Conservation (phyloP, 1,140 invertebrate species). For the Choristoneura fumiferana region DNA sequence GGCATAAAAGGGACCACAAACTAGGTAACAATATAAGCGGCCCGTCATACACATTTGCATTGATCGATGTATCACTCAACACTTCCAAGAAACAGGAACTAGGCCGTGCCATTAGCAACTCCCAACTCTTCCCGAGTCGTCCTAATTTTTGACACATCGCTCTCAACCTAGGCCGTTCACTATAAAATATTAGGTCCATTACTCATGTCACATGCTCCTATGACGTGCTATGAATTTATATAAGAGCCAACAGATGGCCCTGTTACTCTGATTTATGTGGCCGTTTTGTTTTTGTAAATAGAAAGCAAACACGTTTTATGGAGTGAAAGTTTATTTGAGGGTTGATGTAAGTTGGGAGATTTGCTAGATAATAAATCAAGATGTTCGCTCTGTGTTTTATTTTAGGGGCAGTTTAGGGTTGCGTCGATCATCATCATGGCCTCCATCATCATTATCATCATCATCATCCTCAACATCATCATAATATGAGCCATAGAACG, state of each 20-base stretch:
- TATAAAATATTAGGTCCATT: constrained; percentile 19
- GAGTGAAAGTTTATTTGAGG: constrained; percentile 17
- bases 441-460: too few species aligned
- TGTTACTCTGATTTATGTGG: constrained; percentile 14
- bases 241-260: constrained; percentile 18
- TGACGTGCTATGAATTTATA: constrained; percentile 18
- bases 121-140: neutral
- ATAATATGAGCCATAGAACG: too few species aligned
- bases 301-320: constrained; percentile 15
- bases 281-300: constrained; percentile 18
- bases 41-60: too few species aligned
- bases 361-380: constrained; percentile 7
- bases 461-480: too few species aligned
- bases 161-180: constrained; percentile 13
- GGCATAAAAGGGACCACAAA: too few species aligned
- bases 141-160: constrained; percentile 13
- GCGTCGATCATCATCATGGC: too few species aligned
- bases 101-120: too few species aligned
- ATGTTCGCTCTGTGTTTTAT: neutral
- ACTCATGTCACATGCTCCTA: constrained; percentile 18
- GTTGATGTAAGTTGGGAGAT: constrained; percentile 3
- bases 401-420: too few species aligned
- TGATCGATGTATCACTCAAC: too few species aligned
- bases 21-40: too few species aligned
- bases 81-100: too few species aligned